Evolutionary conservation across 1,140 invertebrate species (phyloP), one percentile per base, ranked within the genome.

Genomic region (Drosophila pachea): DNA sequence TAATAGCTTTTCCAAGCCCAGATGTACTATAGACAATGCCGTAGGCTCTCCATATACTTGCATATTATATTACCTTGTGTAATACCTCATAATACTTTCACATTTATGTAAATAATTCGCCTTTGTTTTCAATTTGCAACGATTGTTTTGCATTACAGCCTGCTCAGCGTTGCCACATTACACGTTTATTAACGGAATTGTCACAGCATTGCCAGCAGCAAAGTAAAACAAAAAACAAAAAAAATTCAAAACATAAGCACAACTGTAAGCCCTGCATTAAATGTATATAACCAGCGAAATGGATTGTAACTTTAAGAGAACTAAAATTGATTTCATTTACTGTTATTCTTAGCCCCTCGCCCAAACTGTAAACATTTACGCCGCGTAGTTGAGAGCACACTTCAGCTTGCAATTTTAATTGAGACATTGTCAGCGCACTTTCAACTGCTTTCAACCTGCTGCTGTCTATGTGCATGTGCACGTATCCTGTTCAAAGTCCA

Each of bases 321-420:
- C 14, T 47, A 0, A 11, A 47, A 29, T 29, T 9, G 9, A 29
- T 47, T 29, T 47, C 7, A 11, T 29, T 47, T 5, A 22, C 40
- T 14, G 40, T 43, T 7, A 12, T 42, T n/a, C 8, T 22, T 38
- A 38, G 36, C 14, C 16, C 14, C 6, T 4, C 43, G 11, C 5
- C 16, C 60, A 43, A 64, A 56, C 31, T 7, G 62, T 43, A 65
- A 71, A 67, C 63, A 60, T 65, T 56, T 43, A 12, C 40, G 40
- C 11, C 14, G 31, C 40, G 22, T 22, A 29, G 64, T 60, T 60
- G 59, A 67, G 64, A 59, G 55, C 64, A 31, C 12, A 47, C 58
- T 66, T 66, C 48, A 59, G 55, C 45, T 60, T 59, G 48, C 67
- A 73, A 69, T 63, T 74, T 74, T 71, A 71, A 74, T 70, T 71